Conservation (phyloP, 1,140 invertebrate species). For the Platorchestia sp. region DNA sequence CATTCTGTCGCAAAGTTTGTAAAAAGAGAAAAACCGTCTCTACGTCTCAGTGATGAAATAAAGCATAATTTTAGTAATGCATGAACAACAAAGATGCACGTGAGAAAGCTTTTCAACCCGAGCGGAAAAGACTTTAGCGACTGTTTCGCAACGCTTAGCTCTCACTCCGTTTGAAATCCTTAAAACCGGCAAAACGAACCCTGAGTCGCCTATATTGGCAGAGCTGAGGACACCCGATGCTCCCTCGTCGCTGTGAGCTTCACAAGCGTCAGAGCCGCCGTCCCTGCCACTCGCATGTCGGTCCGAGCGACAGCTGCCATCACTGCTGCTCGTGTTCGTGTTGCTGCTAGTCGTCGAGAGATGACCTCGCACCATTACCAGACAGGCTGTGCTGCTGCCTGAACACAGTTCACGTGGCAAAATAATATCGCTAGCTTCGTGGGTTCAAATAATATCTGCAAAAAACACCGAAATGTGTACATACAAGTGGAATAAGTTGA, state of each 20-base stretch:
- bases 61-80: background rate
- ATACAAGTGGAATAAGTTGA: too few relatives aligned
- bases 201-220: conserved; percentile 98
- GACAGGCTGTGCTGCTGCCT: conserved; percentile 97
- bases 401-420: background rate
- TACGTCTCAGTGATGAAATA: background rate
- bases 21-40: background rate
- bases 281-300: background rate
- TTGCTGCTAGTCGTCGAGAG: background rate
- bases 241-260: conserved; percentile 2
- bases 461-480: too few relatives aligned
- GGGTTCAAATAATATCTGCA: background rate
- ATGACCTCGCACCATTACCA: conserved; percentile 87
- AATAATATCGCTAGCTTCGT: background rate
- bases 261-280: background rate
- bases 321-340: background rate
- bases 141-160: too few relatives aligned
- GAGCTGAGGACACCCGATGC: conserved; percentile 91
- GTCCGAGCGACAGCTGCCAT: background rate
- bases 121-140: too few relatives aligned
- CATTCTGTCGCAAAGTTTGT: background rate
- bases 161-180: too few relatives aligned
- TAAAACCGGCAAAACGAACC: conserved; percentile 70
- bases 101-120: too few relatives aligned
- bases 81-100: too few relatives aligned